These are phyloP conservation scores for Neoitamus cyanurus DNA, from an alignment of 2,888 invertebrate species.

Conservation along the genomic window DNA sequence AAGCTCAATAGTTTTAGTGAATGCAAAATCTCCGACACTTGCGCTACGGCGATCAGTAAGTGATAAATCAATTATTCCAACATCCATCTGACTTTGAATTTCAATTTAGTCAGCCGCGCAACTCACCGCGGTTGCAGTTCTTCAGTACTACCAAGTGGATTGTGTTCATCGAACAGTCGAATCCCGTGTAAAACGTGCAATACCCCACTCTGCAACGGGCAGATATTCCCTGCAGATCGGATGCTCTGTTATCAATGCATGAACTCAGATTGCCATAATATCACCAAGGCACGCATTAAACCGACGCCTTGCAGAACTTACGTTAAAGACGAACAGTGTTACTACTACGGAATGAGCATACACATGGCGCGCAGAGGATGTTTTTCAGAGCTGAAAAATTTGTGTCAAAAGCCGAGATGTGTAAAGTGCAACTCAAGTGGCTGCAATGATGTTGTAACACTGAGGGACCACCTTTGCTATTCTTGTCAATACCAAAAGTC, in stretches of 20 bases:
- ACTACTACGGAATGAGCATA: background rate
- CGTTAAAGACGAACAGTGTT: background rate
- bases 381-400: background rate
- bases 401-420: background rate
- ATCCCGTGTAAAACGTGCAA: background rate
- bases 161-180: background rate
- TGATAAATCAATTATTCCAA: background rate
- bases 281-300: background rate
- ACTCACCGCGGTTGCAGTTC: background rate
- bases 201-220: background rate
- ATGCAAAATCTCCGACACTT: background rate
- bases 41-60: background rate
- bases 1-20: slow-evolving; percentile 43
- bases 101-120: background rate
- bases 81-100: background rate
- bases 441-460: background rate
- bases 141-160: background rate
- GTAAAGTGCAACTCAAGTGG: background rate
- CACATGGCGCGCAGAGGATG: background rate
- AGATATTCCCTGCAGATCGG: background rate
- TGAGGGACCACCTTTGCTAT: background rate
- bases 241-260: slow-evolving; percentile 8
- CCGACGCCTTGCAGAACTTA: slow-evolving; percentile 2
- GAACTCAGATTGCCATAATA: background rate
- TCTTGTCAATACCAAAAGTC: background rate